A percentile compares a stretch with the other conserved stretches of the same genome.
phyloP scores from a whole-genome alignment of 2,797 vertebrate species.

The Crypturellus tataupa region DNA sequence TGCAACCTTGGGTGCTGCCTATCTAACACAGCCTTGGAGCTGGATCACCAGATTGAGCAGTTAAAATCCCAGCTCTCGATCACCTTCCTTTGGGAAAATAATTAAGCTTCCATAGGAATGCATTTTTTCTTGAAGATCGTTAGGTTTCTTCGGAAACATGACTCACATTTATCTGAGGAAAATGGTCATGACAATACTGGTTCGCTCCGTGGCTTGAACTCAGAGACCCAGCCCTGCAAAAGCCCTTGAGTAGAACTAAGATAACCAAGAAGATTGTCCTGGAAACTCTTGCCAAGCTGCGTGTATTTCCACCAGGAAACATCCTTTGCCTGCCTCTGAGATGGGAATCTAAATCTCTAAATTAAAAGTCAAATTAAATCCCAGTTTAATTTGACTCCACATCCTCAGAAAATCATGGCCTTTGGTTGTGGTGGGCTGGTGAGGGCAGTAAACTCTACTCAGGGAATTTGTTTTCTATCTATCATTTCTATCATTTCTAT shows the following conservation, averaged over 20 bases:
- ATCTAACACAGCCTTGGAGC: neutral
- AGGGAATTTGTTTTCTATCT: too few species aligned
- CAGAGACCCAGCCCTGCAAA: neutral
- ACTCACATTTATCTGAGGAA: neutral
- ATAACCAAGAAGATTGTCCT: neutral
- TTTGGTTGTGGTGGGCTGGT: neutral
- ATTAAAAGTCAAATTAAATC: neutral
- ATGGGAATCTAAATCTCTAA: neutral
- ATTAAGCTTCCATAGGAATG: neutral
- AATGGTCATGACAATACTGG: neutral
- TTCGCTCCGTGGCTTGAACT: neutral
- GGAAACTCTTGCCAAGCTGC: neutral
- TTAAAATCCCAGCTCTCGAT: neutral
- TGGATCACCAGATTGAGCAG: neutral
- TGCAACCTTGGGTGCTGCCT: accelerated
- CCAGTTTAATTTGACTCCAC: neutral
- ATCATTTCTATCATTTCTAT: too few species aligned
- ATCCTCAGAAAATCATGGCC: neutral
- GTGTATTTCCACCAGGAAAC: neutral
- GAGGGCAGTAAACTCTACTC: neutral
- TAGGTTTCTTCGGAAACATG: neutral
- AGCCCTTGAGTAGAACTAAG: neutral
- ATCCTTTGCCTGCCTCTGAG: neutral
- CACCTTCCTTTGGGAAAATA: constrained; percentile 29
- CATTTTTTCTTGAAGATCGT: neutral